A percentile compares a stretch with the other conserved stretches of the same genome.
phyloP scores from a whole-genome alignment of 2,888 invertebrate genomes.

The Drosophila mettleri region DNA sequence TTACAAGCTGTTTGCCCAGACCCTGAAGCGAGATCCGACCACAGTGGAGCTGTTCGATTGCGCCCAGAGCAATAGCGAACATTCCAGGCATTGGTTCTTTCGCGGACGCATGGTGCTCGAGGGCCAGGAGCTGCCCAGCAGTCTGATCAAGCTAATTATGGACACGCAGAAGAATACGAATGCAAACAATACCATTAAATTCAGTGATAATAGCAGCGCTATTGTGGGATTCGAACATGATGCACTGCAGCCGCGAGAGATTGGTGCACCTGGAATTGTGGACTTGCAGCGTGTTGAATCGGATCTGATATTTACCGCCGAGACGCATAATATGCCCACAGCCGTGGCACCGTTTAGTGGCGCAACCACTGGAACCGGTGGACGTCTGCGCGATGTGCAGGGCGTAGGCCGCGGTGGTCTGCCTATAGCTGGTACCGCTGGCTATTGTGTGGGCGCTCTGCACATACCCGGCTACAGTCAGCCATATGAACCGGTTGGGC shows the following conservation, averaged over 20 bases:
- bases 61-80: slow-evolving; percentile 99
- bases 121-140: slow-evolving; percentile 90
- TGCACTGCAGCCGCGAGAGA: slow-evolving; percentile 88
- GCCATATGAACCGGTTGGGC: slow-evolving; percentile 93
- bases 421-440: slow-evolving; percentile 97
- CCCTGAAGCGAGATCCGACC: slow-evolving; percentile 95
- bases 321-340: slow-evolving; percentile 99
- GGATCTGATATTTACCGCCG: slow-evolving; percentile 98
- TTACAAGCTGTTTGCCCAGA: slow-evolving; percentile 92
- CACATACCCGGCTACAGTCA: slow-evolving; percentile 91
- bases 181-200: slow-evolving; percentile 97
- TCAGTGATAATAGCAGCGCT: slow-evolving; percentile 98
- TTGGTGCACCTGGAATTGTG: slow-evolving; percentile 87
- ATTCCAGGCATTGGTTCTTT: slow-evolving; percentile 99
- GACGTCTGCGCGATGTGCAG: slow-evolving; percentile 95
- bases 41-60: slow-evolving; percentile 99
- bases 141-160: slow-evolving; percentile 96
- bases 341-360: slow-evolving; percentile 99
- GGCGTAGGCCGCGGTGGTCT: slow-evolving; percentile 97
- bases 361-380: slow-evolving; percentile 98
- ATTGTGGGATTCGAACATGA: slow-evolving; percentile 92
- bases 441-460: slow-evolving; percentile 97
- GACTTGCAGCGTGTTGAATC: slow-evolving; percentile 88
- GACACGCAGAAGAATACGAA: slow-evolving; percentile 94
- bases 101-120: slow-evolving; percentile 95